These are phyloP conservation scores for Amblyteles armatorius DNA, from an alignment of 2,888 invertebrate genomes.

Conservation along the genomic window DNA sequence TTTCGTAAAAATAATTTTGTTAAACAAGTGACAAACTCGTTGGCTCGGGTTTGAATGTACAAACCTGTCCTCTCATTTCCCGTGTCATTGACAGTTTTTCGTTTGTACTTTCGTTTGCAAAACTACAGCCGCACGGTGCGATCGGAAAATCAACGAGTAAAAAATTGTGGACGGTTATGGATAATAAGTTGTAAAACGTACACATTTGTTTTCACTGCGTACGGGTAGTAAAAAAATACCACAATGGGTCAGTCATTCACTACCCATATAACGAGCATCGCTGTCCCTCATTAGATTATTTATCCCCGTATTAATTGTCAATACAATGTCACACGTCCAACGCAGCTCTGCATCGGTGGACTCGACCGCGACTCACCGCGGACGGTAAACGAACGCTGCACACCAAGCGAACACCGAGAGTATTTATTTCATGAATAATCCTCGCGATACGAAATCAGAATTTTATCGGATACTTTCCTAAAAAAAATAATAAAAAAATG, in stretches of 20 bases:
- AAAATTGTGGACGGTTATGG: too few species aligned
- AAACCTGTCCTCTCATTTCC: too few species aligned
- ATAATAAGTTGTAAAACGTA: too few species aligned
- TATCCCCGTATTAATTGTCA: constrained; percentile 35
- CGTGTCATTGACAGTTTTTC: too few species aligned
- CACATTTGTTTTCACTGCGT: too few species aligned
- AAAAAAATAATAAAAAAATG: too few species aligned
- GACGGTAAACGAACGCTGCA: neutral
- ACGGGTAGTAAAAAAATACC: neutral
- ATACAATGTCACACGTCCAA: neutral
- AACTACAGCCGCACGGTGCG: too few species aligned
- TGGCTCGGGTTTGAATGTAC: too few species aligned
- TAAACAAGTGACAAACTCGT: too few species aligned
- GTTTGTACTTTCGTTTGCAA: too few species aligned
- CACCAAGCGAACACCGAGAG: neutral
- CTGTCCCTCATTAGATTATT: constrained; percentile 46
- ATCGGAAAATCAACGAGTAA: too few species aligned
- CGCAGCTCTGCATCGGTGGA: constrained; percentile 3
- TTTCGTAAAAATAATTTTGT: too few species aligned
- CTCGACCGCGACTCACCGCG: neutral
- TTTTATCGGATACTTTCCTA: neutral
- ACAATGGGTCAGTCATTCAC: constrained; percentile 6
- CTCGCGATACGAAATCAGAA: neutral
- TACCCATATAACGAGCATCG: constrained; percentile 8
- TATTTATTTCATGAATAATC: neutral